Conservation (phyloP, 2,113 vertebrate genomes). For the Alaudala cheleensis region DNA sequence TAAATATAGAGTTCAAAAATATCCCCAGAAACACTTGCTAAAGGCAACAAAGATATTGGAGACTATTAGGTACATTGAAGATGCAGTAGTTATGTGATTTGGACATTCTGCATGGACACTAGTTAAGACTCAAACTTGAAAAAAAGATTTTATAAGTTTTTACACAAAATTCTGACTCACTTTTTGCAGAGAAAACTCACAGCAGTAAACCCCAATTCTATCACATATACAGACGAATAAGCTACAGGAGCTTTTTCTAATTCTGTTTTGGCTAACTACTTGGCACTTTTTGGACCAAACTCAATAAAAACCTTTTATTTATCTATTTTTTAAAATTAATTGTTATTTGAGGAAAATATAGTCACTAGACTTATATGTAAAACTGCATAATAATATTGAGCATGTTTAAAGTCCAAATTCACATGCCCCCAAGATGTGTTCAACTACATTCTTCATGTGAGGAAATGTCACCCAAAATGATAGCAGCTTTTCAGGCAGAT, state of each 20-base stretch:
- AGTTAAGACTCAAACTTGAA: background rate
- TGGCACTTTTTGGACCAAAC: background rate
- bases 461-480: background rate
- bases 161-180: background rate
- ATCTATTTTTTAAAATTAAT: background rate
- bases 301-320: rapidly evolving
- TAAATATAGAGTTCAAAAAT: background rate
- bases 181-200: background rate
- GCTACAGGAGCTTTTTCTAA: background rate
- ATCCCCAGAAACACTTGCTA: background rate
- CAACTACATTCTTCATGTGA: background rate
- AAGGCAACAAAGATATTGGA: background rate
- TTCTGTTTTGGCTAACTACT: background rate
- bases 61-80: background rate
- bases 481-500: background rate
- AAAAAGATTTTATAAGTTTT: background rate
- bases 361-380: background rate
- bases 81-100: background rate
- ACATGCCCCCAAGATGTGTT: rapidly evolving
- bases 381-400: background rate
- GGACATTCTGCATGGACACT: background rate
- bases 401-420: background rate
- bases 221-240: background rate
- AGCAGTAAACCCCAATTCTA: background rate
- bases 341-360: background rate